phyloP scores from a whole-genome alignment of 2,797 vertebrate species.

The Phataginus tetradactyla region DNA sequence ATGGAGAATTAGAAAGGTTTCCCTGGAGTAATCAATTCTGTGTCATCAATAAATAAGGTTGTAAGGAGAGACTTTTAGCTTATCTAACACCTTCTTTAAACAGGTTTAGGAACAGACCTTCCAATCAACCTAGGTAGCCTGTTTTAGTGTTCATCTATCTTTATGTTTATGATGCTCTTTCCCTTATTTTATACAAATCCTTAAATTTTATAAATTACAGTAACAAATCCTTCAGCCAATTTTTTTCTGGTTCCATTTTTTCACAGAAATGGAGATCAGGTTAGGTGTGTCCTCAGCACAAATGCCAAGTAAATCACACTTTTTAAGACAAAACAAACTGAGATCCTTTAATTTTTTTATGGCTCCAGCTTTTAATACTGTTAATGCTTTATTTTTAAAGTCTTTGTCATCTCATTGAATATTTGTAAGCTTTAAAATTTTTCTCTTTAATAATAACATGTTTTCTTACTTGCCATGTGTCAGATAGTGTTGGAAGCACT shows the following conservation, averaged over 20 bases:
- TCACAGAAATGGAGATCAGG: not conserved
- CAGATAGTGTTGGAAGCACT: slow-evolving; percentile 14
- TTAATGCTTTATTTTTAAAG: not conserved
- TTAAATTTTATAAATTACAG: not conserved
- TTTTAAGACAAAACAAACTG: slow-evolving; percentile 21
- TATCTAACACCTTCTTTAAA: not conserved
- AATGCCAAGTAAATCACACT: not conserved
- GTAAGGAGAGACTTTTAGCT: not conserved
- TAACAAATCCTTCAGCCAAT: not conserved
- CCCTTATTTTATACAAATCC: slow-evolving; percentile 24
- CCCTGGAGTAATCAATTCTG: not conserved
- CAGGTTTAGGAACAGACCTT: not conserved
- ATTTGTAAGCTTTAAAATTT: not conserved
- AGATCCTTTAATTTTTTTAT: slow-evolving; percentile 12
- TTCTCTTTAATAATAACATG: not conserved
- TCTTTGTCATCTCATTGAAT: slow-evolving; percentile 39
- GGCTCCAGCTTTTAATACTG: not conserved
- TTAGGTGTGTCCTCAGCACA: not conserved
- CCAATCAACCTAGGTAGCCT: not conserved
- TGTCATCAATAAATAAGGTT: not conserved
- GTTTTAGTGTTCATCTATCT: not conserved
- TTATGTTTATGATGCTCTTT: not conserved
- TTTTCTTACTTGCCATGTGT: not conserved
- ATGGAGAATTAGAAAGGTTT: not conserved
- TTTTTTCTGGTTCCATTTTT: not conserved